phyloP scores from a whole-genome alignment of 1,140 invertebrate species.

The Eufriesea mexicana region DNA sequence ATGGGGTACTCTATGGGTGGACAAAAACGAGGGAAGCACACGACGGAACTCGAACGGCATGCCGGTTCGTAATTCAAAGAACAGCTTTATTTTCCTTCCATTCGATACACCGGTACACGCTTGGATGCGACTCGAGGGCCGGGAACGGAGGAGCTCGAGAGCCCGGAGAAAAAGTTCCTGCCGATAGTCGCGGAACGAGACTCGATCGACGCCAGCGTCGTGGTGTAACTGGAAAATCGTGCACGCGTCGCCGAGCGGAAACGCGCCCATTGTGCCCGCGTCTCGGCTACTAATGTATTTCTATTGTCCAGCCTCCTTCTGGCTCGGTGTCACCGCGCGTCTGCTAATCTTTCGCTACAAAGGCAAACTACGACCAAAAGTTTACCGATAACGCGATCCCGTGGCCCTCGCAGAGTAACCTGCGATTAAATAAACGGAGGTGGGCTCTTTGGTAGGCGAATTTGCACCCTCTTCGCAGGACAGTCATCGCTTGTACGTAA shows the following conservation, averaged over 20 bases:
- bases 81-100: background rate
- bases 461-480: too few species aligned
- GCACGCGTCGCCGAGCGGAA: slow-evolving; percentile 29
- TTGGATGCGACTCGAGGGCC: background rate
- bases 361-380: slow-evolving; percentile 18
- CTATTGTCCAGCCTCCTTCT: slow-evolving; percentile 38
- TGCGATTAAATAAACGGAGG: background rate
- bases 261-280: slow-evolving; percentile 14
- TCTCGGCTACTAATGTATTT: slow-evolving; percentile 20
- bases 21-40: background rate
- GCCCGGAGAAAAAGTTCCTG: background rate
- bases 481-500: too few species aligned
- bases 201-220: background rate
- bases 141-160: too few species aligned
- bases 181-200: background rate
- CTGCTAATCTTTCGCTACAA: slow-evolving; percentile 46
- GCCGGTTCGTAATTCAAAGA: background rate
- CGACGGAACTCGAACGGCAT: background rate
- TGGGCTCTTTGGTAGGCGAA: too few species aligned
- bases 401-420: background rate
- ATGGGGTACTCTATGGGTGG: slow-evolving; percentile 27
- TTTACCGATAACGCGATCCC: slow-evolving; percentile 17
- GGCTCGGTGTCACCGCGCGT: background rate
- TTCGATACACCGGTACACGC: background rate
- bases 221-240: slow-evolving; percentile 1